A percentile compares a stretch with the other conserved stretches of the same genome.
phyloP scores from a whole-genome alignment of 2,113 vertebrate genomes.

The Gadus chalcogrammus region DNA sequence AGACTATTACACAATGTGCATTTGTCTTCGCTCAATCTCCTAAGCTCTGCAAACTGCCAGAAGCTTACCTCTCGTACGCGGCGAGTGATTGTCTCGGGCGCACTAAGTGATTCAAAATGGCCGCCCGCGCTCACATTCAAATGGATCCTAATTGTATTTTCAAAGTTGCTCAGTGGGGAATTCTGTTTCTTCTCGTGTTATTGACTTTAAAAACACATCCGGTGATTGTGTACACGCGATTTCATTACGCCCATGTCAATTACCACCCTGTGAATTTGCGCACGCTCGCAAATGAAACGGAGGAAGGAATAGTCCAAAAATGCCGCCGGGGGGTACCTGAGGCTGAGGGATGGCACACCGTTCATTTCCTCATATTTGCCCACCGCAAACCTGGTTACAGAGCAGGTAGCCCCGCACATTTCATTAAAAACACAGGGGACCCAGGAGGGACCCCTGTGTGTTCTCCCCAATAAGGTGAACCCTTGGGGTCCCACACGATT shows the following conservation, averaged over 20 bases:
- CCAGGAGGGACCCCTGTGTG: conserved; percentile 43
- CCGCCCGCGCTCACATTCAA: conserved; percentile 58
- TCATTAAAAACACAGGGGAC: conserved; percentile 65
- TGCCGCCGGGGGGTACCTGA: conserved; percentile 60
- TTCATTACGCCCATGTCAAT: conserved; percentile 72
- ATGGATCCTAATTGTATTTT: conserved; percentile 73
- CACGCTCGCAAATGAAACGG: conserved; percentile 66
- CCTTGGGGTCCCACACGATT: conserved; percentile 55
- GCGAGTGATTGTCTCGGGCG: conserved; percentile 63
- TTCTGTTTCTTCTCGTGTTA: conserved; percentile 67
- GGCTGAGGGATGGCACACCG: conserved; percentile 53
- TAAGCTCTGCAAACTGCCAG: conserved; percentile 41
- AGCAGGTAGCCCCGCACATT: conserved; percentile 47
- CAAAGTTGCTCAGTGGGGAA: conserved; percentile 68
- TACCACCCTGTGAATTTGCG: conserved; percentile 60
- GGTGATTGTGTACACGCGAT: conserved; percentile 60
- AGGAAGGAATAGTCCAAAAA: conserved; percentile 70
- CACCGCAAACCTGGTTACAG: conserved; percentile 62
- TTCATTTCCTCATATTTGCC: conserved; percentile 62
- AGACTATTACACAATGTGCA: conserved; percentile 58
- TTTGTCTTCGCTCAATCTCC: conserved; percentile 55
- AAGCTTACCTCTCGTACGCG: conserved; percentile 50
- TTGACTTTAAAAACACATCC: conserved; percentile 75
- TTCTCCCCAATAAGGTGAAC: conserved; percentile 62
- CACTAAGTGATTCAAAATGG: conserved; percentile 67